These are phyloP conservation scores for Papilio glaucus DNA, from an alignment of 1,140 invertebrate species.

Conservation along the genomic window DNA sequence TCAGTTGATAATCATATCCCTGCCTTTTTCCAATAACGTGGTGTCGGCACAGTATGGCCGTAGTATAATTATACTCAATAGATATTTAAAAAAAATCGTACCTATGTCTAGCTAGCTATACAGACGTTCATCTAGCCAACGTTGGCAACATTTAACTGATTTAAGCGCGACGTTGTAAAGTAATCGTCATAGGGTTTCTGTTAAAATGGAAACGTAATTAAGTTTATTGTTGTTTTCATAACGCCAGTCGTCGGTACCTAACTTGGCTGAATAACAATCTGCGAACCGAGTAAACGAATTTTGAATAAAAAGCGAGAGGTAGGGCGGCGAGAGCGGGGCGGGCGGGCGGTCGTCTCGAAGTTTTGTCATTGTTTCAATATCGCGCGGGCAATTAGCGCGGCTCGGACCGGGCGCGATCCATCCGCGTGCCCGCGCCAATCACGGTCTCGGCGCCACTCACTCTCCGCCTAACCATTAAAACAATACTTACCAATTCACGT, in stretches of 20 bases:
- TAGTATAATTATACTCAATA: no score
- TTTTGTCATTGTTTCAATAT: constrained; percentile 83
- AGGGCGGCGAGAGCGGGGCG: constrained; percentile 61
- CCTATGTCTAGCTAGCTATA: neutral
- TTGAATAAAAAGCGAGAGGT: constrained; percentile 79
- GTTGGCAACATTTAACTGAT: constrained; percentile 23
- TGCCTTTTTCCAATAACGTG: no score
- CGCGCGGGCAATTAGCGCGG: constrained; percentile 79
- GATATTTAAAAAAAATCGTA: no score
- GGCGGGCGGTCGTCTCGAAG: constrained; percentile 54
- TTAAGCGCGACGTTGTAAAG: constrained; percentile 39
- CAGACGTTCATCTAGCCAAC: constrained; percentile 10
- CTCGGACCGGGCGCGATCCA: constrained; percentile 60
- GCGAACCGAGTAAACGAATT: constrained; percentile 78
- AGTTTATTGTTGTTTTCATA: constrained; percentile 76
- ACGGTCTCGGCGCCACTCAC: constrained; percentile 57
- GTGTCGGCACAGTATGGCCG: no score
- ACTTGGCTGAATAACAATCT: constrained; percentile 76
- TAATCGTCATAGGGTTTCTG: constrained; percentile 62
- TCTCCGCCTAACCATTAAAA: constrained; percentile 63
- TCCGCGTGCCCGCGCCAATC: constrained; percentile 74
- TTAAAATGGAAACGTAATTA: constrained; percentile 73
- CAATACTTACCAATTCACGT: constrained; percentile 64
- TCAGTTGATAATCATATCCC: no score
- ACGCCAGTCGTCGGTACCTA: constrained; percentile 59